Conservation (phyloP, 2,888 invertebrate species). For the Pristionchus mayeri region DNA sequence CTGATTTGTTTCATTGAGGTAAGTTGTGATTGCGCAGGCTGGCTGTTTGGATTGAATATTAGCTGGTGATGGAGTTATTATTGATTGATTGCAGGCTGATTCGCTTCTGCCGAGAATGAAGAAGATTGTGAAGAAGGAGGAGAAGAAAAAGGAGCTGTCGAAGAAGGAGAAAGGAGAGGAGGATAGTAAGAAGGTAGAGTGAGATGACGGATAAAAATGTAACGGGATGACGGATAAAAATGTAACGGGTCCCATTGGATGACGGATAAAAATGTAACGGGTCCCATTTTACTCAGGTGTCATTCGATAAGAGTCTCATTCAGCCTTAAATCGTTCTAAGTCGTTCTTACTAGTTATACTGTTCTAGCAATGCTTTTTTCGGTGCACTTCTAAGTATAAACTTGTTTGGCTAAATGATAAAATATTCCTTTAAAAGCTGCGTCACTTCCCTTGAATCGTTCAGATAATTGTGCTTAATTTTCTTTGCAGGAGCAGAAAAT, state of each 20-base stretch:
- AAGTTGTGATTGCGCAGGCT: background rate
- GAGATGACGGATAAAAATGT: background rate
- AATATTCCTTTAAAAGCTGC: too few relatives aligned
- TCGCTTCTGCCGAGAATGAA: background rate
- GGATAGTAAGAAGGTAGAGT: background rate
- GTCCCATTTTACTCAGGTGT: background rate
- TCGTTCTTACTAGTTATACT: too few relatives aligned
- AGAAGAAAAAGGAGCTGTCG: background rate
- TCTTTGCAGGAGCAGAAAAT: too few relatives aligned
- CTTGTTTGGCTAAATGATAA: too few relatives aligned
- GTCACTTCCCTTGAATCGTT: too few relatives aligned
- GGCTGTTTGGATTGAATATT: background rate
- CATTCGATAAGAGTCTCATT: too few relatives aligned
- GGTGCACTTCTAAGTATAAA: too few relatives aligned
- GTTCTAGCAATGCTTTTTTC: too few relatives aligned
- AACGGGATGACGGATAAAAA: background rate
- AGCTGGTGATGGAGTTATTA: background rate
- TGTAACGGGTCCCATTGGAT: background rate
- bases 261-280: background rate
- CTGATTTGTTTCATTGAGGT: constrained; percentile 33
- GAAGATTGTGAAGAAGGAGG: constrained; percentile 11
- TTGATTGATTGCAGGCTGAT: background rate
- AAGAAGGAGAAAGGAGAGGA: background rate
- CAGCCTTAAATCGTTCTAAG: too few relatives aligned
- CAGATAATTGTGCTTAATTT: too few relatives aligned